Percentiles rank a stretch among this genome's conserved stretches.
These are phyloP conservation scores for Lepus timidus DNA, from an alignment of 2,113 vertebrate genomes.

Conservation along the genomic window DNA sequence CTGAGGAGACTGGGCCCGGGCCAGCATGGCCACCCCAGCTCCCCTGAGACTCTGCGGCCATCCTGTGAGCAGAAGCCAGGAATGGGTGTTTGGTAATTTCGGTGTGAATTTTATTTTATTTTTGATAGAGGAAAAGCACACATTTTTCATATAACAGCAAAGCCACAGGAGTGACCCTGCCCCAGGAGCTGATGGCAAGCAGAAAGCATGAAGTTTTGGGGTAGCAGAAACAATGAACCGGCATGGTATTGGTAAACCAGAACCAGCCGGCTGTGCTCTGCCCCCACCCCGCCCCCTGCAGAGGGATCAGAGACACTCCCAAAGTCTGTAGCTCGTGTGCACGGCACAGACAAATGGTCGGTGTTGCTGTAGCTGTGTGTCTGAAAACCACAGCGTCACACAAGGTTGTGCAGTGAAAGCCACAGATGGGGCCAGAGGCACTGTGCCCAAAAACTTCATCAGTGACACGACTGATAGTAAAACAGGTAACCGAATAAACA, in stretches of 20 bases:
- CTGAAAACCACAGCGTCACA: too few relatives aligned
- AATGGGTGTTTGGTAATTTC: background rate
- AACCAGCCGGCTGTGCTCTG: background rate
- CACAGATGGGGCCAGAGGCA: background rate
- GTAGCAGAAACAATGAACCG: background rate
- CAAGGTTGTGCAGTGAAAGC: background rate
- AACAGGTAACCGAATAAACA: background rate
- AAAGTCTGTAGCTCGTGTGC: background rate
- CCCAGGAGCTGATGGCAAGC: background rate
- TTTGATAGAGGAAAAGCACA: background rate
- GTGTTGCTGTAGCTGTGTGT: background rate
- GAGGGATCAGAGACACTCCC: background rate
- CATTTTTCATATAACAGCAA: background rate
- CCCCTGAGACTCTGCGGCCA: background rate
- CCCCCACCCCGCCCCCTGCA: background rate
- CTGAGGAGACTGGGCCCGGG: rapidly evolving
- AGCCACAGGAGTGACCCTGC: background rate
- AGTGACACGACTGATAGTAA: background rate
- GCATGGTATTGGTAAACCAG: background rate
- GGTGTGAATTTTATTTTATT: slow-evolving; percentile 22
- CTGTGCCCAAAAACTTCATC: background rate
- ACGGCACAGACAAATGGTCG: background rate
- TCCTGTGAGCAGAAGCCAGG: background rate
- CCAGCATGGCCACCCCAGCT: background rate
- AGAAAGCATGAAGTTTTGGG: background rate